These are phyloP conservation scores for Pseudotriccus pelzelni DNA, from an alignment of 2,797 vertebrate genomes.

Conservation along the genomic window DNA sequence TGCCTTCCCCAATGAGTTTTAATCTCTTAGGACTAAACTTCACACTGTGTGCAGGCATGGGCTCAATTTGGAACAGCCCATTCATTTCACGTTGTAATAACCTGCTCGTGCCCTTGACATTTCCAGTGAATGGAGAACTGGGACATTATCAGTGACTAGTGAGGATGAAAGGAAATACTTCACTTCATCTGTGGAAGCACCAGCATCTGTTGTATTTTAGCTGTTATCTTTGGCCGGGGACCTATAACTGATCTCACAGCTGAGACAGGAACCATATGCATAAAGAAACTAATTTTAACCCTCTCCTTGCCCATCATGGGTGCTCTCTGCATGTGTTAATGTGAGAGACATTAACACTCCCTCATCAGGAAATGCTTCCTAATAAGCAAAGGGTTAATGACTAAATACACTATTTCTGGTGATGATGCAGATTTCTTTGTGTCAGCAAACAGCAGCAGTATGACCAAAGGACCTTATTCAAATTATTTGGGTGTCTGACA, in stretches of 20 bases:
- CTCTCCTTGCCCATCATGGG: constrained; percentile 10
- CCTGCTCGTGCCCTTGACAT: constrained; percentile 54
- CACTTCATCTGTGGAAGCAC: constrained; percentile 53
- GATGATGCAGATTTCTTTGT: neutral
- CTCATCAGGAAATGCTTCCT: neutral
- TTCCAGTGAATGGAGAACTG: constrained; percentile 53
- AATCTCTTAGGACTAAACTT: neutral
- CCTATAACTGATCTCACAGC: constrained; percentile 62
- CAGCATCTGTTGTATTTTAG: constrained; percentile 65
- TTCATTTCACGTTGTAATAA: constrained; percentile 49
- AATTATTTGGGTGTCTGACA: neutral
- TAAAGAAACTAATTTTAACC: constrained; percentile 48
- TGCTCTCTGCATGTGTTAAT: constrained; percentile 15
- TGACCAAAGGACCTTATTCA: neutral
- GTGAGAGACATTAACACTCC: constrained; percentile 31
- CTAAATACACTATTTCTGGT: neutral
- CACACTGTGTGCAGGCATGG: accelerated
- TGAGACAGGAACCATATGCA: constrained; percentile 63
- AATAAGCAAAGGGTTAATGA: neutral
- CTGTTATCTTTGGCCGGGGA: constrained; percentile 70
- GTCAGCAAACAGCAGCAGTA: neutral
- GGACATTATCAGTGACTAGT: constrained; percentile 53
- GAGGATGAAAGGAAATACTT: constrained; percentile 72
- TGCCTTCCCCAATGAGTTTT: neutral
- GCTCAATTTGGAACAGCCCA: neutral